A percentile compares a stretch with the other conserved stretches of the same genome.
Conservation (phyloP, 2,797 vertebrate species). For the Masticophis lateralis region DNA sequence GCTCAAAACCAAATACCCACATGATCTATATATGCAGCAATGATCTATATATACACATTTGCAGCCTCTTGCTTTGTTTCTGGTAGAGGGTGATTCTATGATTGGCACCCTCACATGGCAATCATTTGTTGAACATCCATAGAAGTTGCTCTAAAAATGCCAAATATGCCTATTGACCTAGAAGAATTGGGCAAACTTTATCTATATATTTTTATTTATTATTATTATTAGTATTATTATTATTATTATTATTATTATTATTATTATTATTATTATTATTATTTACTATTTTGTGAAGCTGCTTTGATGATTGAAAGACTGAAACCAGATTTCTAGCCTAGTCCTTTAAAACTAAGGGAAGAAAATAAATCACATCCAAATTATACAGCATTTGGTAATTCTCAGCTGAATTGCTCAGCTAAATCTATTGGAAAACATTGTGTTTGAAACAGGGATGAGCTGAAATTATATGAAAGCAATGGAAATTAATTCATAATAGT, state of each 20-base stretch:
- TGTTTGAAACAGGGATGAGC: neutral
- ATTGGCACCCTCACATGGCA: neutral
- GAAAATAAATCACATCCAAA: neutral
- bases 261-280: neutral
- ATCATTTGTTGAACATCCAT: neutral
- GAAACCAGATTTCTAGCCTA: neutral
- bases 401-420: neutral
- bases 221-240: neutral
- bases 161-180: neutral
- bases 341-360: neutral
- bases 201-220: neutral
- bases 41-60: too few relatives aligned
- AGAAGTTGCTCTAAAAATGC: neutral
- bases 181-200: neutral
- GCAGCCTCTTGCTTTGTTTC: neutral
- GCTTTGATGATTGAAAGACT: neutral
- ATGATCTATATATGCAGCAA: neutral
- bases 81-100: neutral
- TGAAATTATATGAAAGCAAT: neutral
- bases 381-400: neutral
- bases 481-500: neutral
- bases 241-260: neutral
- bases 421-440: neutral
- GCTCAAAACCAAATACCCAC: neutral
- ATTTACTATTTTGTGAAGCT: neutral